Evolutionary conservation across 92 coral and sea anemone genomes (phyloP).

Genomic region (Phenganax stokvisi): DNA sequence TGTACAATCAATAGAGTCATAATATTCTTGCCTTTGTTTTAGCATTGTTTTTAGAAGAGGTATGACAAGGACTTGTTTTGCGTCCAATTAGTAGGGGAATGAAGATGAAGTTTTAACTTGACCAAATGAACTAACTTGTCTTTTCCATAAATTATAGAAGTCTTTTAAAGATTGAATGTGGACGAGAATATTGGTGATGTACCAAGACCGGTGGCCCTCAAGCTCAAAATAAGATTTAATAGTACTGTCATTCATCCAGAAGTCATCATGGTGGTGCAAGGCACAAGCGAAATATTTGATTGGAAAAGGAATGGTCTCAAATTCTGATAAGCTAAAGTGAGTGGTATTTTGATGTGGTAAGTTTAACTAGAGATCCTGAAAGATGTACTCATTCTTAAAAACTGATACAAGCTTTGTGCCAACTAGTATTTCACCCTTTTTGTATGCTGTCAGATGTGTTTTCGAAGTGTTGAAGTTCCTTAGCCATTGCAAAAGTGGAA

Average conservation of each 20-base stretch:
- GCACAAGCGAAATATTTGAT: slow-evolving; percentile 20
- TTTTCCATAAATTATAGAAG: background rate
- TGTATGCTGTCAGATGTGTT: background rate
- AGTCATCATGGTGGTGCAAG: background rate
- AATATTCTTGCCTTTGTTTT: background rate
- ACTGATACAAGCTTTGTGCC: slow-evolving; percentile 24
- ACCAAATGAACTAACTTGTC: too few relatives aligned
- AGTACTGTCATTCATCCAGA: background rate
- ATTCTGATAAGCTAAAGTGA: background rate
- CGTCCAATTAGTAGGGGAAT: background rate
- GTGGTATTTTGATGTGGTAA: background rate
- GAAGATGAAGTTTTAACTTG: background rate
- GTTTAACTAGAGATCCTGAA: slow-evolving; percentile 22
- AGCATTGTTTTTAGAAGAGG: background rate
- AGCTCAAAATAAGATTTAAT: background rate
- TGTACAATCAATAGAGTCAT: background rate
- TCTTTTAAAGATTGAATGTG: slow-evolving; percentile 11
- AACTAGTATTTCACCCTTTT: slow-evolving; percentile 29
- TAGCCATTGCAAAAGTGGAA: slow-evolving; percentile 32
- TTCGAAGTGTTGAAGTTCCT: slow-evolving; percentile 7
- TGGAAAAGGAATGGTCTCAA: background rate
- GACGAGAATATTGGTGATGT: background rate
- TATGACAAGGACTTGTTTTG: background rate
- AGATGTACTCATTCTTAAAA: slow-evolving; percentile 17
- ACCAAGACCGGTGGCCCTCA: background rate